Evolutionary conservation across 2,888 invertebrate genomes (phyloP).

Genomic region (Agriopis leucophaearia): DNA sequence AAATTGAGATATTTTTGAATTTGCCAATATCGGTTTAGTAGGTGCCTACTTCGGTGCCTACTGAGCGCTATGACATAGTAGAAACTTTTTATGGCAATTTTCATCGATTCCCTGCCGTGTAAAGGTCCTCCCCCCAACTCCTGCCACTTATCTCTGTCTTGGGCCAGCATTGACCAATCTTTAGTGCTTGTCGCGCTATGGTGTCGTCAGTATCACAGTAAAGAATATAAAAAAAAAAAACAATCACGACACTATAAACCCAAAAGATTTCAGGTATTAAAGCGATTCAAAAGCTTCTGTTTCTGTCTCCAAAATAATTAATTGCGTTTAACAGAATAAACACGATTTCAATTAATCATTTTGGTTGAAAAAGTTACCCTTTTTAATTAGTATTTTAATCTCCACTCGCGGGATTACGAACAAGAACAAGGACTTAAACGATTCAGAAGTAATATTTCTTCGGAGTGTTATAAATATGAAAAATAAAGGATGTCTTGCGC

Average conservation of each 20-base stretch:
- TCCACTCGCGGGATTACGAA: constrained; percentile 77
- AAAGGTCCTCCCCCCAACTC: too few relatives aligned
- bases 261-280: neutral
- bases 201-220: neutral
- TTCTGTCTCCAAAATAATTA: constrained; percentile 32
- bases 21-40: too few relatives aligned
- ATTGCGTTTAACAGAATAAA: constrained; percentile 32
- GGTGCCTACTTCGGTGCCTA: too few relatives aligned
- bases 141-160: too few relatives aligned
- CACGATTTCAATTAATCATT: constrained; percentile 67
- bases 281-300: constrained; percentile 1
- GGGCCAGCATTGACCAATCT: too few relatives aligned
- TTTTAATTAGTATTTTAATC: constrained; percentile 84
- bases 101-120: too few relatives aligned
- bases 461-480: constrained; percentile 82
- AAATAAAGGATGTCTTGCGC: constrained; percentile 70
- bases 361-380: constrained; percentile 77
- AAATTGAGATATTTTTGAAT: too few relatives aligned
- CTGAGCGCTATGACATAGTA: too few relatives aligned
- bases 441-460: constrained; percentile 85
- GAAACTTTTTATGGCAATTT: too few relatives aligned
- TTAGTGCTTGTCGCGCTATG: too few relatives aligned
- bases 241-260: neutral
- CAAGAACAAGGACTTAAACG: constrained; percentile 85
- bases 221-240: neutral